Evolutionary conservation across 2,888 invertebrate genomes (phyloP), one percentile per base, ranked within the genome.

Genomic region (Diploptera punctata): DNA sequence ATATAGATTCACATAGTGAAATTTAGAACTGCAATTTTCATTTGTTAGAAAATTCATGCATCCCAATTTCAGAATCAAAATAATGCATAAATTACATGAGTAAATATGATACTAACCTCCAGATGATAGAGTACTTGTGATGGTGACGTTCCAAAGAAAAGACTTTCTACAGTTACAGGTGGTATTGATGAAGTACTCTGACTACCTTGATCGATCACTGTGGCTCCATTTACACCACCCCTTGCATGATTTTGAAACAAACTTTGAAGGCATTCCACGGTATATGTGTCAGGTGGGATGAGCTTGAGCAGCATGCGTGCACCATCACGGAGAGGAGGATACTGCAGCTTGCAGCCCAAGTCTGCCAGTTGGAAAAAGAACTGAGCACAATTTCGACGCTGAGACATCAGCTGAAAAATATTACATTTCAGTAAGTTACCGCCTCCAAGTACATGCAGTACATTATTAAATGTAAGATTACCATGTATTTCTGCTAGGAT

Each of bases 321-420:
- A 52, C 93, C 93, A 80, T 98, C 97, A 49, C 95, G 88, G 76
- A 98, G 84, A 71, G 90, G 90, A 19, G 92, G 88, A 79, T 94
- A 92, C 76, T 91, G 89, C 78, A 96, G 87, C 69, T 90, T 89
- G 80, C 95, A 93, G 57, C 97, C 98, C 77, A 96, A 84, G 81
- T 96, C 95, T 78, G 95, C 94, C 78, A 98, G 84, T 82, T 95
- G 94, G 80, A 94, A 88, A 81, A 94, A 92, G 82, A 94, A 95
- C 73, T 91, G 90, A 44, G 90, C 88, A 80, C 93, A 93, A 81
- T 91, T 88, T 52, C 90, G 87, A 78, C 93, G 91, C 84, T 92
- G 90, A 0, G 97, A 91, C 86, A 98, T 94, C 67, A 94, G 84
- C 92, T 92, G 83, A 13, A 82, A 81, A 54, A 60, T 70, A 33